Evolutionary conservation across 2,888 invertebrate genomes (phyloP).

Genomic region (Cyrtodaria siliqua): DNA sequence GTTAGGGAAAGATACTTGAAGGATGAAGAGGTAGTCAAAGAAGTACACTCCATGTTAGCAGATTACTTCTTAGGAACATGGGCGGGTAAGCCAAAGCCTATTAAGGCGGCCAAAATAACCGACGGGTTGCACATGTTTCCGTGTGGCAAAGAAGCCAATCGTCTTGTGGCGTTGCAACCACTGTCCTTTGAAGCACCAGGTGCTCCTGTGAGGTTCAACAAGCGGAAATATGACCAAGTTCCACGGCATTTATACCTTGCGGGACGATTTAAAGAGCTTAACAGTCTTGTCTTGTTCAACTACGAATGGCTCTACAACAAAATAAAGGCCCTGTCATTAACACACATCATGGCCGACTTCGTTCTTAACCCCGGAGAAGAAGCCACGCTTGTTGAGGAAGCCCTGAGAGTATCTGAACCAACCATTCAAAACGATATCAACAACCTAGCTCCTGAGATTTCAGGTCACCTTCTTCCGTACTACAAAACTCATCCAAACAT

Average conservation of each 20-base stretch:
- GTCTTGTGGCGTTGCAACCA: constrained; percentile 78
- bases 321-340: constrained; percentile 82
- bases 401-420: constrained; percentile 78
- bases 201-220: constrained; percentile 78
- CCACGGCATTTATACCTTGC: constrained; percentile 82
- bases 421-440: constrained; percentile 80
- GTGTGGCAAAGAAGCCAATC: constrained; percentile 67
- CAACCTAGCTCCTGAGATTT: constrained; percentile 83
- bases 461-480: constrained; percentile 83
- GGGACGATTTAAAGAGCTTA: constrained; percentile 82
- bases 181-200: constrained; percentile 71
- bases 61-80: constrained; percentile 84
- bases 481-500: constrained; percentile 81
- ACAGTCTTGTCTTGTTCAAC: constrained; percentile 81
- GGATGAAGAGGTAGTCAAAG: constrained; percentile 58
- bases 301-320: constrained; percentile 85
- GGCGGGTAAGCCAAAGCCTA: constrained; percentile 73
- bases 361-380: constrained; percentile 81
- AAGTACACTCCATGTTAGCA: constrained; percentile 81
- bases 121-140: constrained; percentile 15
- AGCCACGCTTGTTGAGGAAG: constrained; percentile 80
- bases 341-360: constrained; percentile 83
- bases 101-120: constrained; percentile 27
- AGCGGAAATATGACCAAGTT: constrained; percentile 83
- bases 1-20: constrained; percentile 75